These are phyloP conservation scores for Tachina grossa DNA, from an alignment of 2,888 invertebrate genomes.

Conservation along the genomic window DNA sequence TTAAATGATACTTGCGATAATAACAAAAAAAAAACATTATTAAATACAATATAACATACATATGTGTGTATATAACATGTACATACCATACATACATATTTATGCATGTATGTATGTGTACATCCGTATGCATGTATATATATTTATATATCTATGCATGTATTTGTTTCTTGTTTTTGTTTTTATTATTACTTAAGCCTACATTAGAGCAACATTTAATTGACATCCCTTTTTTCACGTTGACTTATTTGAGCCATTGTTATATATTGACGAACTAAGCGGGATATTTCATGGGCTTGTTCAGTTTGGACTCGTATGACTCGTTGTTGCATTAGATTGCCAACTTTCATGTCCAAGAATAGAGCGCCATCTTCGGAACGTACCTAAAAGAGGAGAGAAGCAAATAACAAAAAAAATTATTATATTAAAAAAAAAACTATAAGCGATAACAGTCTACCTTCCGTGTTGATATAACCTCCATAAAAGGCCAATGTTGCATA, in stretches of 20 bases:
- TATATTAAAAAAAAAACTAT: not conserved
- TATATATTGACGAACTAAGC: conserved; percentile 98
- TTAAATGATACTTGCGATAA: not conserved
- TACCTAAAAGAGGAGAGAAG: conserved; percentile 83
- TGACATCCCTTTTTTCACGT: conserved; percentile 79
- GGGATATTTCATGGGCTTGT: conserved; percentile 98
- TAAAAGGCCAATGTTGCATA: conserved; percentile 95
- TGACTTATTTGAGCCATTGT: conserved; percentile 89
- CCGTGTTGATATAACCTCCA: conserved; percentile 97
- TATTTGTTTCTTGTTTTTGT: not conserved
- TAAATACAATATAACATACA: not conserved
- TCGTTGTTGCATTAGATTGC: conserved; percentile 97
- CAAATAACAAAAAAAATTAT: not conserved
- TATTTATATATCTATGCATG: conserved; percentile 11
- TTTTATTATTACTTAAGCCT: conserved; percentile 18
- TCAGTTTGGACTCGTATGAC: conserved; percentile 98
- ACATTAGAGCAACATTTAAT: conserved; percentile 39
- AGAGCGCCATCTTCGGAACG: conserved; percentile 95
- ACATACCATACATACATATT: not conserved
- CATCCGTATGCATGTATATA: not conserved
- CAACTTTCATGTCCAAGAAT: conserved; percentile 98
- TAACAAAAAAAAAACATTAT: conserved; percentile 2
- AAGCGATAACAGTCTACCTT: conserved; percentile 84
- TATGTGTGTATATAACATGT: no score
- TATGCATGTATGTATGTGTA: not conserved